Base-by-base conservation (phyloP, 2,888 invertebrate species). In the Hedya salicella region DNA sequence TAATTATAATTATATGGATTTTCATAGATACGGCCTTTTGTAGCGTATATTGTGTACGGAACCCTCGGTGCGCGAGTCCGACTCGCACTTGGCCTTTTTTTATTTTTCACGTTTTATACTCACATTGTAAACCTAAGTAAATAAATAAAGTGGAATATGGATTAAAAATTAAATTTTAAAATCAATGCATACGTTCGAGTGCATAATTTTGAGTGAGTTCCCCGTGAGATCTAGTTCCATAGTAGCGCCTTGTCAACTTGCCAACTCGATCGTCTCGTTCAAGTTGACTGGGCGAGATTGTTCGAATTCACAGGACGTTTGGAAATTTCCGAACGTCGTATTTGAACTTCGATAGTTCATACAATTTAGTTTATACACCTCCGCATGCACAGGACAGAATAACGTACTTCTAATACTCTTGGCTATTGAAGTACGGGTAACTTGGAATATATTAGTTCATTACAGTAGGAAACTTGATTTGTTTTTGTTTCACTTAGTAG, bases 161-260 rank as follows among this genome's bases (percentile, higher is more conserved):
- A 25, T 25, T 25, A 4, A 25, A 25, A 25, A 25, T 25, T 4
- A 6, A 25, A 4, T 4, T 25, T 25, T 25, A 25, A 25, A 6
- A 25, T 4, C 25, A 25, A 6, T 25, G 25, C 25, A 25, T 25
- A 25, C 25, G 36, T 11, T 2, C 11, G 11, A 36, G 36, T 36
- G 6, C 6, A 11, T 11, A 36, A 36, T 30, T 16, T 11, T 11
- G 42, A 56, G 16, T 16, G 25, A 42, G 14, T 9, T 9, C 14
- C 6, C 19, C 39, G n/a, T 14, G 13, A 16, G 2, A 30, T 57
- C 17, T 8, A 46, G 32, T 36, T 32, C 19, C 17, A 13, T 46
- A 32, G 56, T 44, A 56, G 17, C 42, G 56, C 13, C 44, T 46
- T 56, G 44, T 46, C 57, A 32, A 57, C 17, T 57, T 57, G 46